A percentile compares a stretch with the other conserved stretches of the same genome.
phyloP scores from a whole-genome alignment of 1,140 invertebrate species.

The Drosophila kurseongensis region DNA sequence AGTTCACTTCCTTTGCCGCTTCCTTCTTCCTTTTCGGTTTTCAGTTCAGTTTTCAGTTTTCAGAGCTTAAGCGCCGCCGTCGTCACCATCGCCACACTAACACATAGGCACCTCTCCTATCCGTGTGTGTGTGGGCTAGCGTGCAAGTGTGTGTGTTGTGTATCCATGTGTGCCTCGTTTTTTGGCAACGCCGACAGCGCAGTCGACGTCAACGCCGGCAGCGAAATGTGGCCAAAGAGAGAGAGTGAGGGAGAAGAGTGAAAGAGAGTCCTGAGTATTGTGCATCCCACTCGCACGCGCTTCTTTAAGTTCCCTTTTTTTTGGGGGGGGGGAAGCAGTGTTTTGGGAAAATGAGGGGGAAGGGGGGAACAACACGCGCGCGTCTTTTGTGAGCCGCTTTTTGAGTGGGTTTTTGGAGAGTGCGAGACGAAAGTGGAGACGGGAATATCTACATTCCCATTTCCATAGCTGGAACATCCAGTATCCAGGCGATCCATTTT shows the following conservation, averaged over 20 bases:
- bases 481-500: constrained; percentile 1
- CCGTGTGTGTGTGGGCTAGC: background rate
- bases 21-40: constrained; percentile 67
- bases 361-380: constrained; percentile 21
- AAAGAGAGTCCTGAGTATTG: constrained; percentile 17
- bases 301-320: constrained; percentile 1
- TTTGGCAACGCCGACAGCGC: constrained; percentile 41
- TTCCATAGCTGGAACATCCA: constrained; percentile 23
- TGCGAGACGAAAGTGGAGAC: constrained; percentile 6
- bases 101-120: background rate
- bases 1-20: constrained; percentile 74
- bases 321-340: background rate
- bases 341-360: background rate
- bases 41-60: constrained; percentile 31
- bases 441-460: constrained; percentile 6
- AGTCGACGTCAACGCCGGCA: constrained; percentile 22
- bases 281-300: constrained; percentile 19
- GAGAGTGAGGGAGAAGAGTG: constrained; percentile 1
- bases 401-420: constrained; percentile 30
- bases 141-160: background rate
- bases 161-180: constrained; percentile 21
- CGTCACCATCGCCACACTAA: constrained; percentile 39
- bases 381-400: constrained; percentile 52
- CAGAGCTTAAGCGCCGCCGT: constrained; percentile 66
- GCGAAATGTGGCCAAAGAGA: constrained; percentile 1